Conservation (phyloP, 1,140 invertebrate genomes). For the Drosophila takahashii region DNA sequence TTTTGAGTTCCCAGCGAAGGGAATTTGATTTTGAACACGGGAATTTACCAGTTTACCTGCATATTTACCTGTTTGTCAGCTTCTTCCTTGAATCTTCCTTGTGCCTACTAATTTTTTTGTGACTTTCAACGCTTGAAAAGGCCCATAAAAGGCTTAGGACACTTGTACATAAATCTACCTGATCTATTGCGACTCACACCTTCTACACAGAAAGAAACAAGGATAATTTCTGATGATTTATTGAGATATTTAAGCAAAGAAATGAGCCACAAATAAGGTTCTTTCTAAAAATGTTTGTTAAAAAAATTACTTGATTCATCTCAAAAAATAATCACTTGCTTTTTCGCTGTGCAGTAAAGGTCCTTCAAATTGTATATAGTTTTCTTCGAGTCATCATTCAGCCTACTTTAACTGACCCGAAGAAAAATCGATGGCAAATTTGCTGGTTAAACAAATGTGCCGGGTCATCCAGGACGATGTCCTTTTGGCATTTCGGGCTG, state of each 20-base stretch:
- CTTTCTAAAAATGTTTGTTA: too few relatives aligned
- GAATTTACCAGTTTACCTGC: slow-evolving; percentile 23
- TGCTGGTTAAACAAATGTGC: slow-evolving; percentile 58
- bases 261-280: not conserved
- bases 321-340: not conserved
- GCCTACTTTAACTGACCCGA: slow-evolving; percentile 29
- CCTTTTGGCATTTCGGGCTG: slow-evolving; percentile 46
- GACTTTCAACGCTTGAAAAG: slow-evolving; percentile 72
- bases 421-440: slow-evolving; percentile 55
- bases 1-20: slow-evolving; percentile 1
- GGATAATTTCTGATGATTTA: not conserved
- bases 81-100: slow-evolving; percentile 11
- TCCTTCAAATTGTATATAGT: not conserved
- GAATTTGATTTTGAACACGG: slow-evolving; percentile 1
- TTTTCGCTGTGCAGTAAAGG: not conserved
- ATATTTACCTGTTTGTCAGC: slow-evolving; percentile 65
- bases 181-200: slow-evolving; percentile 27
- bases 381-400: slow-evolving; percentile 31
- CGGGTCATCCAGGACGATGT: slow-evolving; percentile 68
- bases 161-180: slow-evolving; percentile 27
- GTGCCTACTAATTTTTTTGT: slow-evolving; percentile 41
- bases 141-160: slow-evolving; percentile 68
- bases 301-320: not conserved
- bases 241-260: not conserved
- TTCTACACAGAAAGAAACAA: slow-evolving; percentile 18